Evolutionary conservation across 2,797 vertebrate species (phyloP).

Genomic region (Pseudopleuronectes americanus): DNA sequence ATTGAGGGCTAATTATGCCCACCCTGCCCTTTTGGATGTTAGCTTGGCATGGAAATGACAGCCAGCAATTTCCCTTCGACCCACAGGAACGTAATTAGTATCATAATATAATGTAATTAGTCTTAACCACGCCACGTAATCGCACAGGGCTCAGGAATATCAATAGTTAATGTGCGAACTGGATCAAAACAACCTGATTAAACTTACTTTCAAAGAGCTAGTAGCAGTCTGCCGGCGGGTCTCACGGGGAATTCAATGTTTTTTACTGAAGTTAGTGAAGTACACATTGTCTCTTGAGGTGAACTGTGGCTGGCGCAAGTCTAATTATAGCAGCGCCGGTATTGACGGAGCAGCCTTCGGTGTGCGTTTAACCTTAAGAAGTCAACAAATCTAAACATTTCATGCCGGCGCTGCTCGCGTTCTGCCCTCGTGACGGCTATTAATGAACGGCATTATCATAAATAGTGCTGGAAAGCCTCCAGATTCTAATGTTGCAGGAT

Average conservation of each 20-base stretch:
- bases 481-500: neutral
- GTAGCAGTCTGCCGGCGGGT: slow-evolving; percentile 63
- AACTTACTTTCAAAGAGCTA: slow-evolving; percentile 65
- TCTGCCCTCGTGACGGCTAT: neutral
- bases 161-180: slow-evolving; percentile 74
- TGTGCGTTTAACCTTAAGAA: slow-evolving; percentile 41
- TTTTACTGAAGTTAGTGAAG: slow-evolving; percentile 67
- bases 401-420: neutral
- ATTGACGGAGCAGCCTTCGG: slow-evolving; percentile 30
- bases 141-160: slow-evolving; percentile 47
- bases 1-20: slow-evolving; percentile 60
- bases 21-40: slow-evolving; percentile 62
- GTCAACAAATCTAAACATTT: slow-evolving; percentile 4
- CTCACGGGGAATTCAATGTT: slow-evolving; percentile 65
- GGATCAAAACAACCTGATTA: slow-evolving; percentile 76
- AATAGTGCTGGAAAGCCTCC: neutral
- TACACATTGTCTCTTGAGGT: slow-evolving; percentile 67
- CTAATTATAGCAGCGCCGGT: slow-evolving; percentile 60
- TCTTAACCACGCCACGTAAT: slow-evolving; percentile 54
- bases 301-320: slow-evolving; percentile 38
- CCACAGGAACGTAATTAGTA: slow-evolving; percentile 70
- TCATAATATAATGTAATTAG: slow-evolving; percentile 73
- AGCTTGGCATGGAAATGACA: slow-evolving; percentile 68
- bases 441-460: slow-evolving; percentile 1
- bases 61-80: slow-evolving; percentile 56